A percentile compares a stretch with the other conserved stretches of the same genome.
phyloP scores from a whole-genome alignment of 92 coral and sea anemone genomes.

The Meandrina meandrites region DNA sequence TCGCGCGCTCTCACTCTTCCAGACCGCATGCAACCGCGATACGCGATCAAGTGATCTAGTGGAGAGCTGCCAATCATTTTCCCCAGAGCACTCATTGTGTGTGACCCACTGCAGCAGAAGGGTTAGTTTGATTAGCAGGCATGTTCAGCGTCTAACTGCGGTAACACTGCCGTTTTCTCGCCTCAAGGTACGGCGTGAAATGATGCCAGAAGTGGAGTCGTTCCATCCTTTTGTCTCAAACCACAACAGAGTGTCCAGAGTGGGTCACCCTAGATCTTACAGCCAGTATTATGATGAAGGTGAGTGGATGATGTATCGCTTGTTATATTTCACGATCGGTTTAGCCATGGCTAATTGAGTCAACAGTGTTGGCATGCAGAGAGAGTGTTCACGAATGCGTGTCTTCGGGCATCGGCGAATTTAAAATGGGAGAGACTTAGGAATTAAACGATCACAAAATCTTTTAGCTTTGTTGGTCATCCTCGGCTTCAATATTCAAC shows the following conservation, averaged over 20 bases:
- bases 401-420: neutral
- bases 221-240: constrained; percentile 23
- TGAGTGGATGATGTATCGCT: neutral
- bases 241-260: constrained; percentile 13
- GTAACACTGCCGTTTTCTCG: constrained; percentile 9
- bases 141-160: neutral
- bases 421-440: neutral
- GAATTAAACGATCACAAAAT: neutral
- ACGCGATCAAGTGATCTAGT: neutral
- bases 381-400: neutral
- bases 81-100: constrained; percentile 7
- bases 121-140: constrained; percentile 7
- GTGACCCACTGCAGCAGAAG: neutral
- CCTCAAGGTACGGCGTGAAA: constrained; percentile 33
- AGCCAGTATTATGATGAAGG: constrained; percentile 52
- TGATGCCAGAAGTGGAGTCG: constrained; percentile 44
- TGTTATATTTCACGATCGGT: neutral
- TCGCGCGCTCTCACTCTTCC: neutral
- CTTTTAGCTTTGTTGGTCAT: neutral
- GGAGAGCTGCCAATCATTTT: constrained; percentile 30
- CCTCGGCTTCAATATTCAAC: neutral
- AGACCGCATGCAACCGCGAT: too few species aligned
- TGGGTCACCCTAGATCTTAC: constrained; percentile 23
- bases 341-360: neutral
- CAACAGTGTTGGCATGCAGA: neutral